These are phyloP conservation scores for Novumbra hubbsi DNA, from an alignment of 2,797 vertebrate genomes.

Conservation along the genomic window DNA sequence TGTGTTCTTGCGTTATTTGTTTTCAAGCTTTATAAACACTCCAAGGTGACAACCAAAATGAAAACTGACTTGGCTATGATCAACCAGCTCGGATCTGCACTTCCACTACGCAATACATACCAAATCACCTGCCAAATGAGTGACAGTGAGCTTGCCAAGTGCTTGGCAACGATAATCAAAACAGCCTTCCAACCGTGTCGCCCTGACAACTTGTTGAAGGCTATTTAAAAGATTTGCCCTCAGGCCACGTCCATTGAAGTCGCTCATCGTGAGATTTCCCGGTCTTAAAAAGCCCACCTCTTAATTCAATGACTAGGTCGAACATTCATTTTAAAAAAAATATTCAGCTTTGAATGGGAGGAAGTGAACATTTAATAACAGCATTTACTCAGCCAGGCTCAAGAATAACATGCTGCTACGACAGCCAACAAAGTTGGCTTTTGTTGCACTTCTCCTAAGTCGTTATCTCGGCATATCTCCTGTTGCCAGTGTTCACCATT, in stretches of 20 bases:
- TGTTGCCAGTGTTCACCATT: conserved; percentile 8
- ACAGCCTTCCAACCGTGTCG: conserved; percentile 23
- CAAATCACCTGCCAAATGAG: conserved; percentile 41
- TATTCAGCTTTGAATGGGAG: neutral
- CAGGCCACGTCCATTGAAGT: conserved; percentile 22
- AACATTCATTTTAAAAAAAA: neutral
- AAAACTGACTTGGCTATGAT: neutral
- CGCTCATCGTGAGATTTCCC: neutral
- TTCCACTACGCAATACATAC: neutral
- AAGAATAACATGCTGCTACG: neutral
- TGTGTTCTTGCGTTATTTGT: neutral
- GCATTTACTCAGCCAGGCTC: conserved; percentile 4
- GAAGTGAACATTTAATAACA: neutral
- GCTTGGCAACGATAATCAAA: conserved; percentile 13
- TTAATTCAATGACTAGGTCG: neutral
- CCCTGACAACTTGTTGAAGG: conserved; percentile 7
- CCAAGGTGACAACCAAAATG: conserved; percentile 1
- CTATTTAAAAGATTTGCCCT: conserved; percentile 13
- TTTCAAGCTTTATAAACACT: neutral
- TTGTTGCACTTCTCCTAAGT: neutral
- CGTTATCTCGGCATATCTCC: neutral
- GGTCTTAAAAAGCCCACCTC: neutral
- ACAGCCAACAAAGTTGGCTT: neutral
- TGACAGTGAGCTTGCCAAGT: conserved; percentile 14
- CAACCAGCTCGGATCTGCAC: neutral